phyloP scores from a whole-genome alignment of 2,113 vertebrate genomes.

The Indicator indicator region DNA sequence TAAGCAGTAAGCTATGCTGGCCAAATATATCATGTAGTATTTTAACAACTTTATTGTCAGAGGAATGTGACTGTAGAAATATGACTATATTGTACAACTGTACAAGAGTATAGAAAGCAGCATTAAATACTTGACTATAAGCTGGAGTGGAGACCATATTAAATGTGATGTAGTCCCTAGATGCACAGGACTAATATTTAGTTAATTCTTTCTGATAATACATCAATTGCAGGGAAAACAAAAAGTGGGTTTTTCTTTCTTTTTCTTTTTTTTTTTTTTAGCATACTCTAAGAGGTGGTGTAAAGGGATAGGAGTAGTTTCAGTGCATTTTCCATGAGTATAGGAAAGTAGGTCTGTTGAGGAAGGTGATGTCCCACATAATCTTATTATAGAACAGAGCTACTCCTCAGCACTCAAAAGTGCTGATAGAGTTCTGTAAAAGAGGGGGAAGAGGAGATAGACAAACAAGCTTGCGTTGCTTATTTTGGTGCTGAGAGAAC shows the following conservation, averaged over 20 bases:
- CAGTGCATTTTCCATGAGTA: neutral
- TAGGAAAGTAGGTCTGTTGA: neutral
- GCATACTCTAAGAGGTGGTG: neutral
- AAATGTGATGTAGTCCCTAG: neutral
- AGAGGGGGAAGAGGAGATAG: neutral
- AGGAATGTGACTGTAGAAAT: neutral
- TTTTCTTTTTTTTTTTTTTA: neutral
- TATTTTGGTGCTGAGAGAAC: conserved; percentile 40
- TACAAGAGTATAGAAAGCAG: neutral
- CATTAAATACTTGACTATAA: neutral
- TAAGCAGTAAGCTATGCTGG: neutral
- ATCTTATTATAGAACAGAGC: conserved; percentile 24
- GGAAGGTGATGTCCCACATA: neutral
- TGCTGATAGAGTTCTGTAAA: conserved; percentile 10
- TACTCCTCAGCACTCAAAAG: neutral
- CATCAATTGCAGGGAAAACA: neutral
- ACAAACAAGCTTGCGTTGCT: neutral
- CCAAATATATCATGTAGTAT: neutral
- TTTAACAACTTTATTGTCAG: neutral
- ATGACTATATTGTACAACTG: neutral
- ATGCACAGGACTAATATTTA: neutral
- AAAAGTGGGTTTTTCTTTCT: neutral
- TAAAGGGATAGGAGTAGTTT: neutral
- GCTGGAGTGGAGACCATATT: neutral
- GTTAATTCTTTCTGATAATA: neutral